Evolutionary conservation across 1,140 invertebrate genomes (phyloP), one percentile per base, ranked within the genome.

Genomic region (Aphis craccivora): DNA sequence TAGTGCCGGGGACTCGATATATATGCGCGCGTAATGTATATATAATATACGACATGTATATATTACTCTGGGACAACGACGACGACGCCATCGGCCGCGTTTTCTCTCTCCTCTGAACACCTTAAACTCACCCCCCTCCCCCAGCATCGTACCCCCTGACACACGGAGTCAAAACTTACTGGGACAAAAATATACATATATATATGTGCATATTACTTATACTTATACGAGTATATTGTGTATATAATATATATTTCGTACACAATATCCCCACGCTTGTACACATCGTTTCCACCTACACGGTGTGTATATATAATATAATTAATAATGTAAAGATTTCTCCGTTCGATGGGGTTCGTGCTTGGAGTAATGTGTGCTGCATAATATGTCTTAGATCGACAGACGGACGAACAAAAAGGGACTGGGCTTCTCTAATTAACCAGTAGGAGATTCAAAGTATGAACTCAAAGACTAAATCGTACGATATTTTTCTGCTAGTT

Each of bases 1-100:
- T 93, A 93, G 91, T 55, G 91, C 81, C 91, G 81, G 91, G 91
- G 45, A 92, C 81, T 86, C 91, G 91, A 92, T 92, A 92, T 83
- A 53, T 90, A 37, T 40, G 37, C 53, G 11, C 88, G 35, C 4
- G 37, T 90, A n/a, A 30, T 76, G 25, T 81, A n/a, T 60, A 60
- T 90, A 90, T 22, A 89, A 87, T n/a, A 89, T 23, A 25, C 23
- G 22, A 53, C 11, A 11, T 6, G 20, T 55, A n/a, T 14, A 37
- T 89, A 55, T 48, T 23, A 45, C 84, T 8, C 45, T 8, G 45
- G 48, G n/a, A 53, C 83, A 9, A 67, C 45, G 86, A 90, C 88
- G 88, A 55, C 25, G 43, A 53, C 76, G 91, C 91, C 48, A 53
- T 53, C 76, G 91, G 45, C 91, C 18, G 43, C 40, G 45, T 92